These are phyloP conservation scores for Leptosomus discolor DNA, from an alignment of 2,113 vertebrate genomes.

Conservation along the genomic window DNA sequence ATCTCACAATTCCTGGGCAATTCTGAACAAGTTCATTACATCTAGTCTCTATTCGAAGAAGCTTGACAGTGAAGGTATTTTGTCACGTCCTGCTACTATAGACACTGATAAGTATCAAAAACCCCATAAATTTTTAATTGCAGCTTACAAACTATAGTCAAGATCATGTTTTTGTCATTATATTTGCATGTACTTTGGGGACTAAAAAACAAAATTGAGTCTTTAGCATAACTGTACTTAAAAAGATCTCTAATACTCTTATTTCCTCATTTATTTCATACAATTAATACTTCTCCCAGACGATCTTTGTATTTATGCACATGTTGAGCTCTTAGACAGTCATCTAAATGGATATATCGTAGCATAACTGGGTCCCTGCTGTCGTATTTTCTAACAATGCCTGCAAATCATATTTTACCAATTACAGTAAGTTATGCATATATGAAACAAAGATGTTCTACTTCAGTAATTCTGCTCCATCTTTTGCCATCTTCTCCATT, in stretches of 20 bases:
- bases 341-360: accelerated
- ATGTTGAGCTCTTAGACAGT: background rate
- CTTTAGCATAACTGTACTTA: background rate
- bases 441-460: slow-evolving; percentile 52
- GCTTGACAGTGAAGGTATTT: background rate
- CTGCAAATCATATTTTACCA: background rate
- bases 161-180: background rate
- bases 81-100: background rate
- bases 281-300: background rate
- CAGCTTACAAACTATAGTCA: background rate
- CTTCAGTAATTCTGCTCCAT: slow-evolving; percentile 72
- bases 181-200: background rate
- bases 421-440: background rate
- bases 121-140: background rate
- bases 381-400: background rate
- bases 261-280: background rate
- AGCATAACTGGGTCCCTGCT: background rate
- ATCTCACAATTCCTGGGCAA: background rate
- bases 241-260: background rate
- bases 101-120: background rate
- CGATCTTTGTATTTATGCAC: background rate
- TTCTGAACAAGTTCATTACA: background rate
- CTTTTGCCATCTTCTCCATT: slow-evolving; percentile 68
- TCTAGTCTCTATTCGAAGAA: background rate
- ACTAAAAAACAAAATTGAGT: background rate